phyloP scores from a whole-genome alignment of 2,888 invertebrate genomes.

The Drosophila maculinotata region DNA sequence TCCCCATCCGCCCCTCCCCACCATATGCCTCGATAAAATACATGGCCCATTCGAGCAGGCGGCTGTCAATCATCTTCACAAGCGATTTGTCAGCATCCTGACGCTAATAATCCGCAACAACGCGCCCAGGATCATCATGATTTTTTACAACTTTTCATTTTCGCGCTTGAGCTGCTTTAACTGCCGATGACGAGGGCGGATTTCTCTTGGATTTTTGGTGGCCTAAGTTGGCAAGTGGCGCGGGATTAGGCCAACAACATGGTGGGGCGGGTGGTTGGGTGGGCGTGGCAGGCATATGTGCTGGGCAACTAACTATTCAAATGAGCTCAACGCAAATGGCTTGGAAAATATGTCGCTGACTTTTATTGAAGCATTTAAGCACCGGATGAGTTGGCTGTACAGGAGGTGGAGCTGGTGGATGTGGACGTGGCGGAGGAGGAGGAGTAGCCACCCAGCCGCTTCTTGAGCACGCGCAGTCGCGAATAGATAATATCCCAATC shows the following conservation, averaged over 20 bases:
- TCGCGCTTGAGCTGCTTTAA: conserved; percentile 75
- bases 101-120: conserved; percentile 76
- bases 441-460: conserved; percentile 1
- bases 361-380: conserved; percentile 39
- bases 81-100: conserved; percentile 75
- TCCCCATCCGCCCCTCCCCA: no score
- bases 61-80: conserved; percentile 77
- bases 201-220: conserved; percentile 8
- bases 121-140: conserved; percentile 67
- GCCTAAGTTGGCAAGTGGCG: not conserved
- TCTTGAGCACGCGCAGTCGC: conserved; percentile 84
- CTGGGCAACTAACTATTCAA: conserved; percentile 60
- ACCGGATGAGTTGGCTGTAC: not conserved
- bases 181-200: conserved; percentile 47
- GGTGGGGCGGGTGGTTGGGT: not conserved
- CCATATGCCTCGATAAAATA: not conserved
- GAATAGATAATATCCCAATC: conserved; percentile 93
- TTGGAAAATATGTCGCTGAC: conserved; percentile 74
- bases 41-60: not conserved
- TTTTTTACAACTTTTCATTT: conserved; percentile 79
- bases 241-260: conserved; percentile 9
- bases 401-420: not conserved
- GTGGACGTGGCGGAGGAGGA: no score
- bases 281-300: conserved; percentile 35
- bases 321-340: conserved; percentile 67